Base-by-base conservation (phyloP, 2,113 vertebrate species). In the Pygoscelis antarcticus region DNA sequence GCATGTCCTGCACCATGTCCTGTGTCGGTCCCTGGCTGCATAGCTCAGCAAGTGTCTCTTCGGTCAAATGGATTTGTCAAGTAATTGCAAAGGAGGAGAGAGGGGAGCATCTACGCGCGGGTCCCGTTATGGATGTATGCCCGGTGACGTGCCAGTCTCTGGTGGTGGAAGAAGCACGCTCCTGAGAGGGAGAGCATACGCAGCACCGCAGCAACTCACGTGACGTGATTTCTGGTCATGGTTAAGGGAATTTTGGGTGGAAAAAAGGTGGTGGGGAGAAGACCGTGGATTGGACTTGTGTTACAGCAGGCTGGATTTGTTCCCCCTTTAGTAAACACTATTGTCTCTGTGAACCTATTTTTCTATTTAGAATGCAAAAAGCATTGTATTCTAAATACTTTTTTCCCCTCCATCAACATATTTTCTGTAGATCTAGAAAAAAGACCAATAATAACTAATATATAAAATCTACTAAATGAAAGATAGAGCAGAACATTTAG, bases 111-210 rank as follows among this genome's bases (percentile, higher is more conserved):
- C 36, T 19, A 1, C 0, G 1, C 6, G 15, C 2, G 13, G 25
- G n/a, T 49, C n/a, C 49, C 4, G 0, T 19, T 44, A 7, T 0
- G 10, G 57, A 7, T 34, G 7, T 15, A 0, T 6, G 14, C 9
- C 23, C 0, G 0, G 13, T 38, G 83, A 16, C 4, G 18, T 8
- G 12, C 26, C 54, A 0, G 0, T 16, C n/a, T 22, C n/a, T 20
- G 34, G 18, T 40, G n/a, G 11, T 2, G 61, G 36, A 44, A 69
- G 34, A 49, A 44, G 8, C 34, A 4, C 1, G 4, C 7, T 65
- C 21, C 26, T 10, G 27, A 19, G 58, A 47, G 38, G 44, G 20
- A 32, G 11, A n/a, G 16, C 8, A 2, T 7, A 21, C 0, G 1
- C 27, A 60, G 74, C 34, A 2, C 58, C 13, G 7, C 27, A 22